Evolutionary conservation across 2,113 vertebrate genomes (phyloP).

Genomic region (Rhinolophus sinicus): DNA sequence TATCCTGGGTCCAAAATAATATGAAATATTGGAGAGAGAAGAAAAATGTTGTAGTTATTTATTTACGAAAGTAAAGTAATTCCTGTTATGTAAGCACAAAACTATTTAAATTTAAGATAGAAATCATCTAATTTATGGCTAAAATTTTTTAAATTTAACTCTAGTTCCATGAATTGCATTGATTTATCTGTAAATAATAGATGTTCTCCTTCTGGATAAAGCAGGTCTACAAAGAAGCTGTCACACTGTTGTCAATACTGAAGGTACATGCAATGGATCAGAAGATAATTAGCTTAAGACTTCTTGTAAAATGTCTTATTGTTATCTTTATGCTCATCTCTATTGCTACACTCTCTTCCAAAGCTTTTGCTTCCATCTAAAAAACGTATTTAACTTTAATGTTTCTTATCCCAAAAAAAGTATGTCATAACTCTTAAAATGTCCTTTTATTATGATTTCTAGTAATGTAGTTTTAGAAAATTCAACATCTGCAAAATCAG

Average conservation of each 20-base stretch:
- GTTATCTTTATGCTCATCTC: neutral
- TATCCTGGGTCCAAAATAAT: neutral
- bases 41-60: neutral
- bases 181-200: neutral
- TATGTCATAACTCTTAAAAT: neutral
- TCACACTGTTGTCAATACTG: neutral
- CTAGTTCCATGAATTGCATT: constrained; percentile 19
- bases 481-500: constrained; percentile 58
- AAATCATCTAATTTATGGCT: neutral
- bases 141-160: constrained; percentile 28
- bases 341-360: neutral
- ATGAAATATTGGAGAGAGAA: neutral
- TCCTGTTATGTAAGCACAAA: neutral
- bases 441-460: constrained; percentile 50
- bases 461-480: constrained; percentile 67
- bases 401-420: constrained; percentile 26
- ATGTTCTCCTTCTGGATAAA: constrained; percentile 11
- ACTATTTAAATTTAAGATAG: neutral
- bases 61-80: neutral
- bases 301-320: neutral
- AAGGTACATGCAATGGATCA: neutral
- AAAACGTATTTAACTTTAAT: neutral
- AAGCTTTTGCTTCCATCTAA: neutral
- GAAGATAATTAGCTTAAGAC: constrained; percentile 12
- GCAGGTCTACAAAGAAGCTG: neutral